These are phyloP conservation scores for Rhogogaster chlorosoma DNA, from an alignment of 2,888 invertebrate genomes.

Conservation along the genomic window DNA sequence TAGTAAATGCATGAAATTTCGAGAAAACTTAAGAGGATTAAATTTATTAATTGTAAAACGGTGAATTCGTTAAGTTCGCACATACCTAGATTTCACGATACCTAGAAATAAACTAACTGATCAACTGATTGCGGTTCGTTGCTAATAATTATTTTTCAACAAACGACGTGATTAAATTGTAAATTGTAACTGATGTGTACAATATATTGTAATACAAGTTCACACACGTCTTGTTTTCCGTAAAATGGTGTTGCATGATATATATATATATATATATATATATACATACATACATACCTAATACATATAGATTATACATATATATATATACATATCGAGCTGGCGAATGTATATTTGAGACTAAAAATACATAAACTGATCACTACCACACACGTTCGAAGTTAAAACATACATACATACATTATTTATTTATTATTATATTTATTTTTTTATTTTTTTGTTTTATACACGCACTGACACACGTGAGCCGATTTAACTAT, in stretches of 20 bases:
- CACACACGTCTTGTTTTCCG: background rate
- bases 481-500: slow-evolving; percentile 39
- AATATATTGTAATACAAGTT: slow-evolving; percentile 35
- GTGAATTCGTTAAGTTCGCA: background rate
- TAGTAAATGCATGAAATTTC: slow-evolving; percentile 44
- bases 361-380: slow-evolving; percentile 29
- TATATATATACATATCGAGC: slow-evolving; percentile 15
- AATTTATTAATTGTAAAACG: slow-evolving; percentile 22
- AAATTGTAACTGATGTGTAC: slow-evolving; percentile 24
- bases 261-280: too few relatives aligned
- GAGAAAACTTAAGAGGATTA: background rate
- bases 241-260: slow-evolving; percentile 12
- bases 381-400: slow-evolving; percentile 33
- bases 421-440: background rate
- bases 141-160: background rate
- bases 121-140: slow-evolving; percentile 15
- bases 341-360: slow-evolving; percentile 29
- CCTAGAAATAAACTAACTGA: slow-evolving; percentile 30
- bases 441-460: background rate
- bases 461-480: slow-evolving; percentile 39
- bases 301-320: too few relatives aligned
- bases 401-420: slow-evolving; percentile 27
- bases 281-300: too few relatives aligned
- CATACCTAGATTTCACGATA: background rate
- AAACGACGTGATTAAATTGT: slow-evolving; percentile 12